A percentile compares a stretch with the other conserved stretches of the same genome.
phyloP scores from a whole-genome alignment of 2,113 vertebrate species.

The Polyodon spathula region DNA sequence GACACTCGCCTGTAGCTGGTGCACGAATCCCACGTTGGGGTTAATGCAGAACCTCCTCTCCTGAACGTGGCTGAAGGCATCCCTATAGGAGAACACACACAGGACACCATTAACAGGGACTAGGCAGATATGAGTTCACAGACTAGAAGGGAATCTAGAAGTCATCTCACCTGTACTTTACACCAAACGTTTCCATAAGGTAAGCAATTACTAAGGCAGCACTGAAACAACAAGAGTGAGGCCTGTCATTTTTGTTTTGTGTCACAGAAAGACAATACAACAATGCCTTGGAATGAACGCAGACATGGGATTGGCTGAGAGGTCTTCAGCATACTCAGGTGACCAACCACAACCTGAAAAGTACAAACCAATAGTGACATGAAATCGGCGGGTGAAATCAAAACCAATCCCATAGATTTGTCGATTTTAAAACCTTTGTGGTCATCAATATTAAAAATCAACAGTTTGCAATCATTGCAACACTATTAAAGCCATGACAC shows the following conservation, averaged over 20 bases:
- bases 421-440: too few relatives aligned
- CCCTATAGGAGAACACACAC: constrained; percentile 49
- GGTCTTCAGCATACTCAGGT: too few relatives aligned
- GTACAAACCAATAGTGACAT: too few relatives aligned
- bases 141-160: background rate
- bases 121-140: background rate
- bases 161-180: constrained; percentile 85
- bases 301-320: too few relatives aligned
- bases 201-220: constrained; percentile 98
- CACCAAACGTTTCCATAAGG: constrained; percentile 98
- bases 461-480: too few relatives aligned
- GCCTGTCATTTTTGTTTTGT: background rate
- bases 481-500: too few relatives aligned
- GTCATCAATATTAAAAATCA: too few relatives aligned
- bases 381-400: too few relatives aligned
- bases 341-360: too few relatives aligned
- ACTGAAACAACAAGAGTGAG: constrained; percentile 49
- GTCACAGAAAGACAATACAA: background rate
- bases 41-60: constrained; percentile 98
- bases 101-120: background rate
- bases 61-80: constrained; percentile 95
- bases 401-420: too few relatives aligned
- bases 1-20: constrained; percentile 84
- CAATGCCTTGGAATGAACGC: too few relatives aligned
- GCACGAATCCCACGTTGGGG: constrained; percentile 96